Percentiles rank a stretch among this genome's conserved stretches.
Evolutionary conservation across 2,113 vertebrate species (phyloP).

Genomic region (Cephalopterus ornatus): DNA sequence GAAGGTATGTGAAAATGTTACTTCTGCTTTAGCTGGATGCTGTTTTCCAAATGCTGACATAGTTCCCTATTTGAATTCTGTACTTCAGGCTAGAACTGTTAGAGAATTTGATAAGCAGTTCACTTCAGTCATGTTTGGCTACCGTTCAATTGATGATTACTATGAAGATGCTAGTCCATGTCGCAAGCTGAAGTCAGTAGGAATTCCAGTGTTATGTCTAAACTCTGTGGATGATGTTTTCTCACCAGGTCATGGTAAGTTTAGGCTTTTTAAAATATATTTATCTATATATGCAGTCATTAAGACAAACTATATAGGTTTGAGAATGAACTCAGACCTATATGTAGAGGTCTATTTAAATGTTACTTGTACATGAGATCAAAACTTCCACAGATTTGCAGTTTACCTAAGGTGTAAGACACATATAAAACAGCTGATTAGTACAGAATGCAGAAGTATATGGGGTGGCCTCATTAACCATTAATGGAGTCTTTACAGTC

Average conservation of each 20-base stretch:
- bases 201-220: constrained; percentile 94
- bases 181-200: constrained; percentile 88
- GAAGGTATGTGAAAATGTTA: constrained; percentile 82
- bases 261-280: background rate
- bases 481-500: background rate
- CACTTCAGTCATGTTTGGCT: constrained; percentile 97
- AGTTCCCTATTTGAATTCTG: constrained; percentile 40
- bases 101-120: constrained; percentile 95
- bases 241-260: constrained; percentile 92
- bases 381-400: background rate
- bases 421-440: background rate
- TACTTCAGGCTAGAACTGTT: constrained; percentile 89
- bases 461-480: background rate
- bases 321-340: background rate
- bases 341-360: background rate
- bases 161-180: constrained; percentile 92
- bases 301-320: background rate
- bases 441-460: background rate
- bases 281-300: background rate
- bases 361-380: background rate
- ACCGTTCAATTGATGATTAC: constrained; percentile 92
- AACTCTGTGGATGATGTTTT: constrained; percentile 97
- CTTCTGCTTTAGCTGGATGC: constrained; percentile 4
- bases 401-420: background rate
- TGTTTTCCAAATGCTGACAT: background rate